Percentiles rank a stretch among this genome's conserved stretches.
Evolutionary conservation across 2,113 vertebrate species (phyloP).

Genomic region (Indri indri): DNA sequence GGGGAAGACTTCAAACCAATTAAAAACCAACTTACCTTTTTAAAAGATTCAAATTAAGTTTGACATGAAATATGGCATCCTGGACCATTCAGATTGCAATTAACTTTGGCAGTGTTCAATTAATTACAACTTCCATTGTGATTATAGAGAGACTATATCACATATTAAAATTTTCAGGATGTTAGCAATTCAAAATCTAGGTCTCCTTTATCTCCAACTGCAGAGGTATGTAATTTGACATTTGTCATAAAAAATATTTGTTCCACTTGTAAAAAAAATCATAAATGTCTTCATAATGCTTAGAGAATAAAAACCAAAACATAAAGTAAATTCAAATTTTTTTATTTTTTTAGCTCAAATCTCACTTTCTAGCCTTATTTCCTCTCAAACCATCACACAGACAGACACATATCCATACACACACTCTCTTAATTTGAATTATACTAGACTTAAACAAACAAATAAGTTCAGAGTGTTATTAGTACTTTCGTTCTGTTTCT

Average conservation of each 20-base stretch:
- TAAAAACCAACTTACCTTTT: constrained; percentile 47
- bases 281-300: not conserved
- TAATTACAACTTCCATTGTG: constrained; percentile 28
- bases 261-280: not conserved
- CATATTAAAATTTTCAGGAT: constrained; percentile 15
- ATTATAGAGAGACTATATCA: not conserved
- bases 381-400: not conserved
- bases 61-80: not conserved
- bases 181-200: constrained; percentile 8
- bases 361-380: not conserved
- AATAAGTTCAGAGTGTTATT: not conserved
- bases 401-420: not conserved
- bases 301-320: not conserved
- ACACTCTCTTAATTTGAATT: not conserved
- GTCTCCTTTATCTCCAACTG: constrained; percentile 1
- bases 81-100: constrained; percentile 22
- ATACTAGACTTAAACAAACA: not conserved
- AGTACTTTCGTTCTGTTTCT: not conserved
- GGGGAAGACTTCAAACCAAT: constrained; percentile 64
- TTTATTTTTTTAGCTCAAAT: not conserved
- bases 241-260: constrained; percentile 44
- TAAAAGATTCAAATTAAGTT: constrained; percentile 47
- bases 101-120: constrained; percentile 40
- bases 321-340: constrained; percentile 4
- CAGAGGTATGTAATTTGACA: constrained; percentile 21